phyloP scores from a whole-genome alignment of 2,797 vertebrate species.

The Eulemur albifrons region DNA sequence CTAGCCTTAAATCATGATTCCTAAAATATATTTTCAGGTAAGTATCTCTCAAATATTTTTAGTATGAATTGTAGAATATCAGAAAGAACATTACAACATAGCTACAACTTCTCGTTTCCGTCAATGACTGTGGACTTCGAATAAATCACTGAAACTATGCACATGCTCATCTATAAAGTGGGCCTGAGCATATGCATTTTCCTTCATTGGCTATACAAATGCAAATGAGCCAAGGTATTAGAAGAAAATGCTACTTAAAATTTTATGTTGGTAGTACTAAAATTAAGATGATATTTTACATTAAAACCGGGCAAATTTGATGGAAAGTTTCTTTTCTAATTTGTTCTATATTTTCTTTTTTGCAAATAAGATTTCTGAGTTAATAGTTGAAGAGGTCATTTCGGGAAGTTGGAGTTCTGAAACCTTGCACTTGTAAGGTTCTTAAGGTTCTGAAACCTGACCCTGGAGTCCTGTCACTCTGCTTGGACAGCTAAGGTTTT shows the following conservation, averaged over 20 bases:
- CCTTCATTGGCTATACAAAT: not conserved
- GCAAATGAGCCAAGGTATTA: not conserved
- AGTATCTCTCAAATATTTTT: not conserved
- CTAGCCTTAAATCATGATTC: not conserved
- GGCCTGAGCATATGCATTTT: not conserved
- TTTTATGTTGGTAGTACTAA: not conserved
- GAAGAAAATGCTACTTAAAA: slow-evolving; percentile 34
- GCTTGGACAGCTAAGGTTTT: not conserved
- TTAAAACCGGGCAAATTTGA: not conserved
- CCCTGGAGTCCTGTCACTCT: not conserved
- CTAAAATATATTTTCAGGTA: not conserved
- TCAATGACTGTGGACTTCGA: not conserved
- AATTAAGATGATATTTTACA: not conserved
- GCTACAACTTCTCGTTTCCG: not conserved
- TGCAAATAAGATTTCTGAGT: not conserved
- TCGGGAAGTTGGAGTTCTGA: not conserved
- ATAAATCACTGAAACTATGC: not conserved
- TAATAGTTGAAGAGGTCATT: not conserved
- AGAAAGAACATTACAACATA: not conserved
- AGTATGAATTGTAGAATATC: not conserved
- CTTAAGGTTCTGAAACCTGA: not conserved
- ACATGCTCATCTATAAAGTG: not conserved
- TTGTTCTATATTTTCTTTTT: not conserved
- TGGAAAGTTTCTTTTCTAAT: not conserved
- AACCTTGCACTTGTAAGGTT: not conserved